Evolutionary conservation across 2,888 invertebrate species (phyloP).

Genomic region (Ecliptopera silaceata): DNA sequence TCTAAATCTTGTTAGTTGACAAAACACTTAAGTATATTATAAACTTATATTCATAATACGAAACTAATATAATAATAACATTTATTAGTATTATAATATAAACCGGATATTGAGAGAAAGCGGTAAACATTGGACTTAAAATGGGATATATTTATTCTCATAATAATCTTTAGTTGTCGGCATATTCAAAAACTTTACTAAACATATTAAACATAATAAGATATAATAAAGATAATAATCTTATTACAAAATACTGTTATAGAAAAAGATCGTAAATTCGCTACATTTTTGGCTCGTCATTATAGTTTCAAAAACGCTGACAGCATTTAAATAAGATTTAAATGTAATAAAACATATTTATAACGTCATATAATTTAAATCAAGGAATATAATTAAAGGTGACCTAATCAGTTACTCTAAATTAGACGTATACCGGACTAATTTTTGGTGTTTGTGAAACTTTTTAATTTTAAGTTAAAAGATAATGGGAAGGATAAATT

Average conservation of each 20-base stretch:
- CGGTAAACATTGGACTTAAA: neutral
- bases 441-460: no score
- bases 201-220: no score
- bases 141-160: neutral
- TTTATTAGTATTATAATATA: slow-evolving; percentile 23
- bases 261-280: neutral
- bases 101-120: slow-evolving; percentile 10
- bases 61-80: slow-evolving; percentile 25
- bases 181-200: neutral
- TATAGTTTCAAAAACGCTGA: no score
- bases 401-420: no score
- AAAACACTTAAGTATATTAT: slow-evolving; percentile 34
- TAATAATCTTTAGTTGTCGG: neutral
- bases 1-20: slow-evolving; percentile 31
- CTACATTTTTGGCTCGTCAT: neutral
- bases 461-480: no score
- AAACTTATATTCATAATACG: slow-evolving; percentile 32
- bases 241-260: neutral
- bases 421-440: no score
- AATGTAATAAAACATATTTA: no score
- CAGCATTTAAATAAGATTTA: no score
- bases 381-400: no score
- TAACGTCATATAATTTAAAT: no score
- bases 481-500: no score
- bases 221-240: no score